Percentiles rank a stretch among this genome's conserved stretches.
These are phyloP conservation scores for Meiosimyza platycephala DNA, from an alignment of 2,888 invertebrate genomes.

Conservation along the genomic window DNA sequence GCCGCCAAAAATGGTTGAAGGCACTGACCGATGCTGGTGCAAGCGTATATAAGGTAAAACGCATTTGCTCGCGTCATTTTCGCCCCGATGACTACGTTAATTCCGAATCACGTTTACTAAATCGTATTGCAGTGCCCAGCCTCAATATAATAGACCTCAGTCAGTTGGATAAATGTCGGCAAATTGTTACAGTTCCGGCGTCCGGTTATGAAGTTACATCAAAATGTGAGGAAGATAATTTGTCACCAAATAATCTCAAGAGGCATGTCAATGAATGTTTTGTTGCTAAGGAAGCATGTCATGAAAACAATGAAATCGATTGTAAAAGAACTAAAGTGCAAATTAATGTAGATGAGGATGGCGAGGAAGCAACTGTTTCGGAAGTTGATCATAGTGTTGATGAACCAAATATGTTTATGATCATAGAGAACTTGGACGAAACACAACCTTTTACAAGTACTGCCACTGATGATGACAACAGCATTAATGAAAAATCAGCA, in stretches of 20 bases:
- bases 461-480: too few species aligned
- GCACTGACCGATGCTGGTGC: constrained; percentile 41
- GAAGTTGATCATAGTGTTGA: not conserved
- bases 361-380: not conserved
- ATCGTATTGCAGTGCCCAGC: constrained; percentile 51
- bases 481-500: too few species aligned
- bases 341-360: not conserved
- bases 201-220: constrained; percentile 1
- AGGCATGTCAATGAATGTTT: too few species aligned
- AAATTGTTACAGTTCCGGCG: constrained; percentile 16
- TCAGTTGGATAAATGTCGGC: constrained; percentile 41
- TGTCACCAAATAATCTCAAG: too few species aligned
- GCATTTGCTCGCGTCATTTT: constrained; percentile 54
- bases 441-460: too few species aligned
- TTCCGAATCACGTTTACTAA: constrained; percentile 49
- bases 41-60: constrained; percentile 35
- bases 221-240: too few species aligned
- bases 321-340: not conserved
- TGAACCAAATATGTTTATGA: not conserved
- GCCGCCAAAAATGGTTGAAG: constrained; percentile 46
- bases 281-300: not conserved
- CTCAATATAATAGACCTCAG: constrained; percentile 49
- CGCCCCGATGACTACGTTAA: constrained; percentile 51
- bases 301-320: not conserved
- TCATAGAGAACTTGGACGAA: not conserved